phyloP scores from a whole-genome alignment of 2,113 vertebrate genomes.

The Catagonus wagneri region DNA sequence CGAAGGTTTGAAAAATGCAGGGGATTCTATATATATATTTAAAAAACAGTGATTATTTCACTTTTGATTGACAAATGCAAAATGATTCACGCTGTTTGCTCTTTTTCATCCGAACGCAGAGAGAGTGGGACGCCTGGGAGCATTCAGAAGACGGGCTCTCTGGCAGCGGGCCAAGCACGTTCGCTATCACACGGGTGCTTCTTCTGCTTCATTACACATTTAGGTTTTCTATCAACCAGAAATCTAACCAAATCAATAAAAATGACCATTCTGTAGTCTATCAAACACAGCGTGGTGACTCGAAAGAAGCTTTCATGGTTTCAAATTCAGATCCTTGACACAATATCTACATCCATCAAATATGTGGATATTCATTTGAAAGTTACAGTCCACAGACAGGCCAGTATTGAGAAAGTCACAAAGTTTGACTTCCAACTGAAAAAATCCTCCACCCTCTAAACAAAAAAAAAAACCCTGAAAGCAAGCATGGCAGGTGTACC shows the following conservation, averaged over 20 bases:
- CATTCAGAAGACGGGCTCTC: too few relatives aligned
- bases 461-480: not conserved
- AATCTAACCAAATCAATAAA: not conserved
- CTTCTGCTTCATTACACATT: not conserved
- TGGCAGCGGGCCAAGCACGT: rapidly evolving
- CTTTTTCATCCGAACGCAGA: not conserved
- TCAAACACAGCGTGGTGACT: not conserved
- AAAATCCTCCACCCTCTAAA: not conserved
- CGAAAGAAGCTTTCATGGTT: not conserved
- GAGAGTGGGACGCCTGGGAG: not conserved
- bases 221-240: not conserved
- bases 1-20: not conserved
- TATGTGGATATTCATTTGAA: too few relatives aligned
- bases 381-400: not conserved
- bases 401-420: not conserved
- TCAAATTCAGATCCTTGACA: not conserved
- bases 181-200: not conserved
- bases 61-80: constrained; percentile 36
- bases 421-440: not conserved
- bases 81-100: not conserved
- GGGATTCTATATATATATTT: not conserved
- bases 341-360: not conserved
- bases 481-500: constrained; percentile 82
- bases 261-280: not conserved
- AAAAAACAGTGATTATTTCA: not conserved